Conservation (phyloP, 2,113 vertebrate species). For the Myotis brandtii region DNA sequence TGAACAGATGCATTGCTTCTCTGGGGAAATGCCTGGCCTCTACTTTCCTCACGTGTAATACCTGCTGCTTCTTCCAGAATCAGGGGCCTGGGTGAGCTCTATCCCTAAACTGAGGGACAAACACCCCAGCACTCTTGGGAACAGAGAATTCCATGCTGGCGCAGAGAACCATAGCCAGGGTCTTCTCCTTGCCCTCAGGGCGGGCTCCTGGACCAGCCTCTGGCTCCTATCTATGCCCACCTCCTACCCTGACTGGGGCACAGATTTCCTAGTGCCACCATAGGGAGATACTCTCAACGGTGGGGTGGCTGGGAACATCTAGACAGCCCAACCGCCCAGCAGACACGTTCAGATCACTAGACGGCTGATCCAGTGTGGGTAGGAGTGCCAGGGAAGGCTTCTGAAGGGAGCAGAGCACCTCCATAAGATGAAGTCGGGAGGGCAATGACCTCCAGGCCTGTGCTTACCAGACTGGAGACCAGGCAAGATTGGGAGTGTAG, state of each 20-base stretch:
- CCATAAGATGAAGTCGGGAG: background rate
- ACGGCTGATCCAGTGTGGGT: background rate
- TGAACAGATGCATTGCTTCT: background rate
- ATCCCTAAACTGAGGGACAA: background rate
- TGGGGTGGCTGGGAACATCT: background rate
- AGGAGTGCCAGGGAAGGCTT: background rate
- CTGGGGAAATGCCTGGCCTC: background rate
- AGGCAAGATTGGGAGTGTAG: background rate
- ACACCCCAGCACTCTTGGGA: background rate
- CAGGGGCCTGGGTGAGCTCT: background rate
- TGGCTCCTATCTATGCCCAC: background rate
- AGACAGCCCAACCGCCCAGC: background rate
- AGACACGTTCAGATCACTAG: background rate
- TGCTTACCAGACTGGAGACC: background rate
- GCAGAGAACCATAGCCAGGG: rapidly evolving
- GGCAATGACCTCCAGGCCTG: too few species aligned
- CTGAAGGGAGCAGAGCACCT: background rate
- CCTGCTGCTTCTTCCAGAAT: background rate
- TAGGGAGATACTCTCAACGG: background rate
- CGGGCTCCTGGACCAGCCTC: rapidly evolving
- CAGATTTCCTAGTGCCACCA: too few species aligned
- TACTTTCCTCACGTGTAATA: background rate
- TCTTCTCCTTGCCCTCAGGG: background rate
- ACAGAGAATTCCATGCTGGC: too few species aligned
- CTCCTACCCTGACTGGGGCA: background rate